Evolutionary conservation across 2,113 vertebrate species (phyloP).

Genomic region (Morone chrysops): DNA sequence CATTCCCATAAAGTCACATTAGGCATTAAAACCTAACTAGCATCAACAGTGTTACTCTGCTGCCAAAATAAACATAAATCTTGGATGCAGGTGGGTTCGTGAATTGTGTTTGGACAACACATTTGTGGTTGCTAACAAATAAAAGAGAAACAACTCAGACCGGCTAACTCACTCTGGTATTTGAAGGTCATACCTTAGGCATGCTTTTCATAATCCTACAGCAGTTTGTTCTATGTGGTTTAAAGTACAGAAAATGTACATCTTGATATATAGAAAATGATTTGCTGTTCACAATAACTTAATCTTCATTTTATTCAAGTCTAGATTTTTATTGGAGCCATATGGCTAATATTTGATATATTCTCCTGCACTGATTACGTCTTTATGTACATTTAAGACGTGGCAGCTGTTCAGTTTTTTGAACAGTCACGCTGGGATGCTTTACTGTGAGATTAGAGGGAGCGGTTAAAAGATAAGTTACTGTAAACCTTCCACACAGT

Average conservation of each 20-base stretch:
- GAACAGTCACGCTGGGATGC: background rate
- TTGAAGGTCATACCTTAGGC: constrained; percentile 2
- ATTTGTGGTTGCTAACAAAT: constrained; percentile 60
- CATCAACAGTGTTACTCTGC: background rate
- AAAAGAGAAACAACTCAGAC: constrained; percentile 34
- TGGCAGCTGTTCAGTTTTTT: background rate
- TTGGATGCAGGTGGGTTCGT: constrained; percentile 44
- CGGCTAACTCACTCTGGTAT: constrained; percentile 8
- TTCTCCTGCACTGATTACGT: background rate
- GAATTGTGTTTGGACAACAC: constrained; percentile 49
- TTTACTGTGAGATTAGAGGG: constrained; percentile 34
- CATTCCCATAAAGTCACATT: constrained; percentile 25
- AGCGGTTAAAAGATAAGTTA: constrained; percentile 25
- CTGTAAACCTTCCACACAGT: constrained; percentile 5
- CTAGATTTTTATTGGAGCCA: background rate
- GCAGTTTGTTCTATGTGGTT: background rate
- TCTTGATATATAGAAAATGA: too few relatives aligned
- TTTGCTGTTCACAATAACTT: background rate
- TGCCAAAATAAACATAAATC: constrained; percentile 49
- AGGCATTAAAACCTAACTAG: constrained; percentile 7
- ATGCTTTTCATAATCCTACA: constrained; percentile 13
- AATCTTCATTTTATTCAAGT: background rate
- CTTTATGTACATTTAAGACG: background rate
- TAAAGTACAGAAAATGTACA: background rate
- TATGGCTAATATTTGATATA: background rate